Evolutionary conservation across 2,113 vertebrate species (phyloP).

Genomic region (Montifringilla adamsi): DNA sequence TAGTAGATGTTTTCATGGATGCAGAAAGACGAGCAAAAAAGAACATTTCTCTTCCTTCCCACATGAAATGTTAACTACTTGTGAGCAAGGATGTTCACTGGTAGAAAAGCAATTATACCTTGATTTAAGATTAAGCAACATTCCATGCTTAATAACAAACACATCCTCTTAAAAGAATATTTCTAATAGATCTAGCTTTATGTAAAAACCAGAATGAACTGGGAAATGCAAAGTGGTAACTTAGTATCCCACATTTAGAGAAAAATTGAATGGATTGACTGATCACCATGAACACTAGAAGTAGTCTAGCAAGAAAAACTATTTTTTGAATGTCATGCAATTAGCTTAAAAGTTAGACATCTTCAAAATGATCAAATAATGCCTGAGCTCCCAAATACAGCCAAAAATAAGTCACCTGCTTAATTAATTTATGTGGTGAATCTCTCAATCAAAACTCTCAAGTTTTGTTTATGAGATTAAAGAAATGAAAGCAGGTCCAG

Average conservation of each 20-base stretch:
- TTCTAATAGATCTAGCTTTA: not conserved
- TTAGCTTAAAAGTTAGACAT: not conserved
- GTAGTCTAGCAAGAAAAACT: not conserved
- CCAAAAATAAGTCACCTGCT: not conserved
- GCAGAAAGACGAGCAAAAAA: not conserved
- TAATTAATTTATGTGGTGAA: not conserved
- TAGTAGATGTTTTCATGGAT: not conserved
- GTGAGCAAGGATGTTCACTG: not conserved
- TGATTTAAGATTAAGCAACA: not conserved
- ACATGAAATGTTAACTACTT: not conserved
- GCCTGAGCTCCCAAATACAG: not conserved
- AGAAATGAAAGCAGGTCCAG: fast-evolving
- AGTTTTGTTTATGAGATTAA: not conserved
- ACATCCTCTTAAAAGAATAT: not conserved
- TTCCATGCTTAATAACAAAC: not conserved
- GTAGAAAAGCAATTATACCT: not conserved
- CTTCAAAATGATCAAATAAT: not conserved
- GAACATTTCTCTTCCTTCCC: not conserved
- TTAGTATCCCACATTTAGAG: not conserved
- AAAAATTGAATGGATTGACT: not conserved
- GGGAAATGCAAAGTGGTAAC: not conserved
- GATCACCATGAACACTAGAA: not conserved
- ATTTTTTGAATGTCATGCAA: not conserved
- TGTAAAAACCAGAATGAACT: not conserved
- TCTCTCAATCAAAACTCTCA: not conserved